A percentile compares a stretch with the other conserved stretches of the same genome.
These are phyloP conservation scores for Danio aesculapii DNA, from an alignment of 2,797 vertebrate species.

Conservation along the genomic window DNA sequence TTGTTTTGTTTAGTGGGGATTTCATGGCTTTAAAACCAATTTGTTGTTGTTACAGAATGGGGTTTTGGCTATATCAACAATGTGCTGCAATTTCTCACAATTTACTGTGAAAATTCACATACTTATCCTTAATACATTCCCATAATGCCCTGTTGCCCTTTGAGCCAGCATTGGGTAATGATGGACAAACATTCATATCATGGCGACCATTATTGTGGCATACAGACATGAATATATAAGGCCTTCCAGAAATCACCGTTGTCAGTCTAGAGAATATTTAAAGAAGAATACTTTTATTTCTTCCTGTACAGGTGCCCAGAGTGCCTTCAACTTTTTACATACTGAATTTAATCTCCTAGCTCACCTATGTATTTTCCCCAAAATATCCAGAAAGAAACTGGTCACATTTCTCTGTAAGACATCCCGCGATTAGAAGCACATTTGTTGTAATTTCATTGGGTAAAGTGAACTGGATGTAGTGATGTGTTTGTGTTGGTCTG, in stretches of 20 bases:
- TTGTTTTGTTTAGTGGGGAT: constrained; percentile 23
- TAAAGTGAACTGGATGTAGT: constrained; percentile 48
- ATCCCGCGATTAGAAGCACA: constrained; percentile 53
- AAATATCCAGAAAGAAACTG: constrained; percentile 19
- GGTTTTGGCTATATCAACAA: constrained; percentile 35
- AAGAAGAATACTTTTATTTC: constrained; percentile 27
- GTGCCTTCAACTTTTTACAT: constrained; percentile 58
- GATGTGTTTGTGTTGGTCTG: constrained; percentile 48
- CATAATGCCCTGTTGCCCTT: constrained; percentile 41
- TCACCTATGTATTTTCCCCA: constrained; percentile 10
- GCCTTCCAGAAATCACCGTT: constrained; percentile 53
- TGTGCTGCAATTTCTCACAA: constrained; percentile 52
- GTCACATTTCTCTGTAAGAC: background rate
- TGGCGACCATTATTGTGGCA: constrained; percentile 50
- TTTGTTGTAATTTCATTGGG: constrained; percentile 41
- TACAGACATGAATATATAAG: constrained; percentile 64
- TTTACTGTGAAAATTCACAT: constrained; percentile 55
- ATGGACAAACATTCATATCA: constrained; percentile 37
- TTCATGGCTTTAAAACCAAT: constrained; percentile 37
- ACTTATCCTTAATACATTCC: constrained; percentile 55
- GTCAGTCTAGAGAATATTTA: constrained; percentile 22
- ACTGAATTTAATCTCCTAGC: constrained; percentile 20
- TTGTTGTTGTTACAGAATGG: constrained; percentile 11
- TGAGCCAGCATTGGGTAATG: constrained; percentile 31
- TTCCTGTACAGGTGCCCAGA: constrained; percentile 60